Base-by-base conservation (phyloP, 1,140 invertebrate genomes). In the Ceratitis capitata region DNA sequence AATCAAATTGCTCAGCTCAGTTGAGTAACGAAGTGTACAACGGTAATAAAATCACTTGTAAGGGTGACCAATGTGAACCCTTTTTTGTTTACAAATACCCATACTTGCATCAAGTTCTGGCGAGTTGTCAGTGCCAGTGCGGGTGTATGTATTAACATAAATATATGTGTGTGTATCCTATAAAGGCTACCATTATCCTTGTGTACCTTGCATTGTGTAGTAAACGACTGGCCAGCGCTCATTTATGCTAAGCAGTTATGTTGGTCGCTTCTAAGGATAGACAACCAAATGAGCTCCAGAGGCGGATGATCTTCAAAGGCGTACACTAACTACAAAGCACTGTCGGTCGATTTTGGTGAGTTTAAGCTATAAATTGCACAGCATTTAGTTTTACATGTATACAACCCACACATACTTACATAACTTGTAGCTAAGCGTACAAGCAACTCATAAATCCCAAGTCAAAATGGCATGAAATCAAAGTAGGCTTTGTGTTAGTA, bases 11-110 rank as follows among this genome's bases (percentile, higher is more conserved):
- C 69, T 47, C 1, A 14, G 42, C 10, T 0, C n/a, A 3, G 39
- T n/a, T n/a, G n/a, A n/a, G n/a, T n/a, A 42, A 16, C 69, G 14
- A 78, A 78, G n/a, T 78, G 42, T 45, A 45, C 69, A 78, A 47
- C 69, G 12, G 69, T 23, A 78, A 78, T 78, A 78, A 78, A 78
- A 78, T 78, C 39, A 78, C 69, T 78, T 78, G 69, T 45, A 78
- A 78, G 69, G 69, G 39, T 78, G 69, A 78, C 39, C 69, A 45
- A 45, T 42, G 23, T 78, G 42, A 78, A 78, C 39, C 69, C 69
- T 78, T 78, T 78, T 78, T 45, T 78, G 39, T 78, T 39, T 69
- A 19, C 61, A 32, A 14, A 19, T 19, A 53, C 4, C 14, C 45
- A 47, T 14, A 9, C 14, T 14, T 14, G 7, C 45, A 47, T 14